Evolutionary conservation across 35 echinoderm and acorn worm genomes (phyloP).

Genomic region (Ophiothrix spiculata): DNA sequence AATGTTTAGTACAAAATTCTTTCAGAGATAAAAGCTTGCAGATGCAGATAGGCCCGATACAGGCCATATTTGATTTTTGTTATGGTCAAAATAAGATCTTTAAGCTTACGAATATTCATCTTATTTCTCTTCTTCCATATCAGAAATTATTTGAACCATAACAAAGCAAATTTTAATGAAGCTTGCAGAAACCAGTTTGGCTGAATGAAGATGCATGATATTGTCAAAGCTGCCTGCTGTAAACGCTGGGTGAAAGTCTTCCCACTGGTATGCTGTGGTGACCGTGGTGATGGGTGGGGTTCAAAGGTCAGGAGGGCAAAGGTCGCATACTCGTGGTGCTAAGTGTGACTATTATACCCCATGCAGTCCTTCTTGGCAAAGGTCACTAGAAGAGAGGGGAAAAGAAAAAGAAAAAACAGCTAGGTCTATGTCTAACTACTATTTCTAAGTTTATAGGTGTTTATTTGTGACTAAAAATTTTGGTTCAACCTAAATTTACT

Average conservation of each 20-base stretch:
- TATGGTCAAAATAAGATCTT: neutral
- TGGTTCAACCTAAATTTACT: neutral
- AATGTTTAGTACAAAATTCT: neutral
- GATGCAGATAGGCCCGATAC: neutral
- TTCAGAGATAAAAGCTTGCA: neutral
- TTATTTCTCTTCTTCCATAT: neutral
- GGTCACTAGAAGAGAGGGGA: constrained; percentile 8
- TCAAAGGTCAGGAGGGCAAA: constrained; percentile 11
- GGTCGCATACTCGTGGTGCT: constrained; percentile 7
- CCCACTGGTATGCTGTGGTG: neutral
- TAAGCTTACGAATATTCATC: neutral
- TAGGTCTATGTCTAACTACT: constrained; percentile 7
- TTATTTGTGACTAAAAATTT: neutral
- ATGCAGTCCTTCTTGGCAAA: constrained; percentile 9
- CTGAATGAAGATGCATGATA: neutral
- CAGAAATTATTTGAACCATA: neutral
- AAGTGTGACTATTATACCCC: constrained; percentile 6
- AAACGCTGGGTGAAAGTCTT: neutral
- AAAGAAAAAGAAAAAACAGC: neutral
- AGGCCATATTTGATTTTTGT: neutral
- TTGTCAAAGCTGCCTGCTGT: neutral
- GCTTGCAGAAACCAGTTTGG: neutral
- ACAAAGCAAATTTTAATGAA: constrained; percentile 5
- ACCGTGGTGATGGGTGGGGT: constrained; percentile 13
- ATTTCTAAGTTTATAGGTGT: neutral